phyloP scores from a whole-genome alignment of 2,888 invertebrate genomes.

The Heliconius cydno region DNA sequence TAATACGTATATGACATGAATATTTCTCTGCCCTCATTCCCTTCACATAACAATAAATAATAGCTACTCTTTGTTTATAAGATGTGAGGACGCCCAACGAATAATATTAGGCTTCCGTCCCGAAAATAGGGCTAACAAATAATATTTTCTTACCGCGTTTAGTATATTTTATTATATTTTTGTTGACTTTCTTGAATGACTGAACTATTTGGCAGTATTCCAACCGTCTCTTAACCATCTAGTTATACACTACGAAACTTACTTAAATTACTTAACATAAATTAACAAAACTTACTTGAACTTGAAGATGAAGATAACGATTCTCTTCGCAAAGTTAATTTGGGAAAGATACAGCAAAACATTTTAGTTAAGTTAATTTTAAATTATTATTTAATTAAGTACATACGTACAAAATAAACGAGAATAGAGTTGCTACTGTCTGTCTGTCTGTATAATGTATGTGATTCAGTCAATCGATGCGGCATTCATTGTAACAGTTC shows the following conservation, averaged over 20 bases:
- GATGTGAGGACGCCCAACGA: not conserved
- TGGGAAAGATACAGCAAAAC: slow-evolving; percentile 44
- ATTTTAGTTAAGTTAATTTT: slow-evolving; percentile 22
- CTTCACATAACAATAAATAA: not conserved
- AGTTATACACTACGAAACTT: not conserved
- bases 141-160: not conserved
- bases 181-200: not conserved
- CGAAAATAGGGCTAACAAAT: not conserved
- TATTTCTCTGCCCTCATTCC: not conserved
- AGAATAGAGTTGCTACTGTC: slow-evolving; percentile 9
- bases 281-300: slow-evolving; percentile 44
- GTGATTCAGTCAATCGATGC: slow-evolving; percentile 46
- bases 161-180: slow-evolving; percentile 2
- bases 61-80: slow-evolving; percentile 2
- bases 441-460: slow-evolving; percentile 28
- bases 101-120: not conserved
- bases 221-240: not conserved
- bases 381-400: not conserved
- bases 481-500: slow-evolving; percentile 37
- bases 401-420: slow-evolving; percentile 7
- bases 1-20: not conserved
- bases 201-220: not conserved
- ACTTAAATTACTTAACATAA: not conserved
- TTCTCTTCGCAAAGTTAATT: slow-evolving; percentile 33
- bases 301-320: slow-evolving; percentile 38